Conservation (phyloP, 2,888 invertebrate species). For the Hermaeophaga mercurialis region DNA sequence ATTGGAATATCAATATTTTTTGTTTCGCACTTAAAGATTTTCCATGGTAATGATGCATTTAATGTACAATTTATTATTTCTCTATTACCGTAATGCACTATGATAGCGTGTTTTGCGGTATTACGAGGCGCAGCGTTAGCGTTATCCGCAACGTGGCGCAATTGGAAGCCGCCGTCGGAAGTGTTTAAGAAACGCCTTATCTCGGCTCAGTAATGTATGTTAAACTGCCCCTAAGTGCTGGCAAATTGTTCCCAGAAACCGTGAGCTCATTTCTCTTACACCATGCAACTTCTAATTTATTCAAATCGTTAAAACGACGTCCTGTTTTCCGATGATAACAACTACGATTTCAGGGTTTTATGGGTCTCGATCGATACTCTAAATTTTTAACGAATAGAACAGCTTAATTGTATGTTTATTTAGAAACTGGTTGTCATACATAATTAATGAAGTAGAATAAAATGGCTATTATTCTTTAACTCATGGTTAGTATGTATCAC, state of each 20-base stretch:
- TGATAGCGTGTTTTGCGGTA: slow-evolving; percentile 43
- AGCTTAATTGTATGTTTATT: no score
- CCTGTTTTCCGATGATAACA: slow-evolving; percentile 32
- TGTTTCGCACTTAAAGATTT: background rate
- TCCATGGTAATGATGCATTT: background rate
- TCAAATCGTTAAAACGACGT: slow-evolving; percentile 34
- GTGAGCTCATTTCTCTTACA: slow-evolving; percentile 45
- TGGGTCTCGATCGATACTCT: no score
- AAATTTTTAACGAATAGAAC: no score
- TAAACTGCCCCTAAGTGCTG: slow-evolving; percentile 59
- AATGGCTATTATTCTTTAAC: no score
- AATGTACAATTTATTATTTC: slow-evolving; percentile 33
- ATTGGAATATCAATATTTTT: background rate
- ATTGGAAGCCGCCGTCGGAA: slow-evolving; percentile 57
- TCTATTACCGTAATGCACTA: slow-evolving; percentile 34
- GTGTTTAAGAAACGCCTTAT: slow-evolving; percentile 57
- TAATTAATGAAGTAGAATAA: no score
- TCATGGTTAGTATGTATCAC: no score
- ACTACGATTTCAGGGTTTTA: no score
- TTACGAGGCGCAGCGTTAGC: slow-evolving; percentile 33
- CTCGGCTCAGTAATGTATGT: slow-evolving; percentile 57
- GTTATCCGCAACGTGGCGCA: slow-evolving; percentile 48
- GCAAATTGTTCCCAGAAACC: slow-evolving; percentile 55
- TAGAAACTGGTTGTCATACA: no score
- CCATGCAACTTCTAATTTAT: slow-evolving; percentile 46